Percentiles rank a stretch among this genome's conserved stretches.
Evolutionary conservation across 2,888 invertebrate species (phyloP).

Genomic region (Agrochola litura): DNA sequence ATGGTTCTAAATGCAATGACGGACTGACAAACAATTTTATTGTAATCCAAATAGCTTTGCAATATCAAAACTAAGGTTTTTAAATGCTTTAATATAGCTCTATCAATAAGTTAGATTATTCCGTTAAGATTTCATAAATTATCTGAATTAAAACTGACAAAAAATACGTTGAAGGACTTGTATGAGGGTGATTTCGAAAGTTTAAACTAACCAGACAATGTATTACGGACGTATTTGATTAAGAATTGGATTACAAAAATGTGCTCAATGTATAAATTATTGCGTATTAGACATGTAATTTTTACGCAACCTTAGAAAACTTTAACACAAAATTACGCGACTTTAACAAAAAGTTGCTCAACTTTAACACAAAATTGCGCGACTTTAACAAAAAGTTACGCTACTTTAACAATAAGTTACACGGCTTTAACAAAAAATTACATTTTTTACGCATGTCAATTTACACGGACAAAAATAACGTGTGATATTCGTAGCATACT

Average conservation of each 20-base stretch:
- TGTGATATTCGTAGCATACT: conserved; percentile 60
- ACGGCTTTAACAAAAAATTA: neutral
- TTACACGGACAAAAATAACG: neutral
- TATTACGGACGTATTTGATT: neutral
- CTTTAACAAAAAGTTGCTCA: too few relatives aligned
- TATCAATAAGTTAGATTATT: conserved; percentile 37
- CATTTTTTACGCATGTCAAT: conserved; percentile 26
- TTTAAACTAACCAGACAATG: conserved; percentile 6
- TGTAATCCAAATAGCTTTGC: conserved; percentile 55
- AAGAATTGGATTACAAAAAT: conserved; percentile 36
- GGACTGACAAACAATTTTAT: conserved; percentile 27
- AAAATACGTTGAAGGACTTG: conserved; percentile 7
- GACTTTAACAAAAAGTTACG: neutral
- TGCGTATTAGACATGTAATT: conserved; percentile 22
- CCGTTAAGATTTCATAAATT: conserved; percentile 27
- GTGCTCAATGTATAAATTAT: conserved; percentile 10
- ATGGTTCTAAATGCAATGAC: conserved; percentile 25
- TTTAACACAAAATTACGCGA: neutral
- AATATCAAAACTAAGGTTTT: conserved; percentile 24
- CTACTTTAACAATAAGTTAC: neutral
- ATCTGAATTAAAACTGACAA: conserved; percentile 19
- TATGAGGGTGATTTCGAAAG: neutral
- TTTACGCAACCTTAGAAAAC: neutral
- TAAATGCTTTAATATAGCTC: conserved; percentile 59
- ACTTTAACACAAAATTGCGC: neutral